Base-by-base conservation (phyloP, 2,888 invertebrate species). In the Epistrophe grossulariae region DNA sequence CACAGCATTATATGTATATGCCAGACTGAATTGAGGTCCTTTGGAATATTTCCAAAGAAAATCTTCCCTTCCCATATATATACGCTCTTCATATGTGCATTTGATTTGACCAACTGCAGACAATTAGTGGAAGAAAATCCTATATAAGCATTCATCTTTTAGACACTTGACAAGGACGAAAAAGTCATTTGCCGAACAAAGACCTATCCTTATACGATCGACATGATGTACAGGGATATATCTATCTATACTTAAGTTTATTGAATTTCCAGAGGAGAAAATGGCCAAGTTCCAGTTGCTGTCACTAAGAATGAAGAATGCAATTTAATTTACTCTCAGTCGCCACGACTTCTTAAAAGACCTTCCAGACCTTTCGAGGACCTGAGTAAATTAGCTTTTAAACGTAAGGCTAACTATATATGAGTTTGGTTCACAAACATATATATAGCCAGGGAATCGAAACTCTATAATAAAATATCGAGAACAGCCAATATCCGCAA, bases 231-330 rank as follows among this genome's bases (percentile, higher is more conserved):
- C n/a, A 40, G 4, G 28, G 31, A 17, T 45, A 45, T 7, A 40
- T 35, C 8, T 7, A 1, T 13, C 13, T 40, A 11, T 2, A 9
- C 64, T 1, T 10, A 15, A 1, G 40, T 62, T 74, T 64, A 82
- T 71, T 79, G 71, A 79, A 82, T 82, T 85, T 71, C 19, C 45
- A 70, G 68, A 70, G 59, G n/a, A n/a, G n/a, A n/a, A 74, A 79
- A 78, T 85, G 70, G 78, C 85, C 78, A 85, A 79, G 82, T 74
- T 82, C 85, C 78, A 82, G 82, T 48, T 45, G 38, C 78, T 78
- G 85, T 85, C 82, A 74, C 45, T 11, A 19, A 62, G 62, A 82
- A 74, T 79, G 82, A 85, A 82, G 78, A 71, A 85, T 85, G 85
- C 73, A 78, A 73, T 85, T 82, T 85, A 85, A 85, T 85, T 85